Base-by-base conservation (phyloP, 2,888 invertebrate species). In the Sisyra nigra region DNA sequence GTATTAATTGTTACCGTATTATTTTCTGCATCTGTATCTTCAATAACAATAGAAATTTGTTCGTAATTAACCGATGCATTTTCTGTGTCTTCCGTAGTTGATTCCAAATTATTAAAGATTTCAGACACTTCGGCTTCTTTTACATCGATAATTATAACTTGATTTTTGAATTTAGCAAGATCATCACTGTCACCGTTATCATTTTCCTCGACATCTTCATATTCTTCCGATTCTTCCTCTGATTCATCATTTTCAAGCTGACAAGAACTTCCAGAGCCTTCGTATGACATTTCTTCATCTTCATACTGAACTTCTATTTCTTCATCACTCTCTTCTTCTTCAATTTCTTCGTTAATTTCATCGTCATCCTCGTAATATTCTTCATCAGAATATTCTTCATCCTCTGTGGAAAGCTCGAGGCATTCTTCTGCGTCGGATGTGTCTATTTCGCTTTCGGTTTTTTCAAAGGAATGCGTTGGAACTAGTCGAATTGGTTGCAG, bases 271-370 rank as follows among this genome's bases (percentile, higher is more conserved):
- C 56, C 55, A n/a, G 55, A 54, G 45, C 55, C 50, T 32, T 40
- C 50, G 19, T 48, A 38, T 48, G 56, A 53, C 51, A 61, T 48
- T 47, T 67, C 47, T 8, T 40, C 61, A 29, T 61, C 58, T 42
- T 50, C 54, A 38, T 49, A 54, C 10, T 65, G 67, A 50, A 65
- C 66, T 39, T 70, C 71, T 47, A 64, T 64, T 34, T 65, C 66
- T 49, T 70, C 70, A 47, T 71, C 69, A 24, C 62, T 61, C 51
- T 63, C 63, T 29, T 47, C 47, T 39, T 50, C 48, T 18, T 40
- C 41, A 29, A 47, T 49, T 3, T 48, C 42, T 29, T 50, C 45
- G 18, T 49, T 10, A 9, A 37, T 48, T 11, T 47, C 45, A 45
- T 47, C 45, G 33, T 39, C 39, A 17, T 6, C 68, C 68, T 50